These are phyloP conservation scores for Poicephalus gulielmi DNA, from an alignment of 2,113 vertebrate species.

Conservation along the genomic window DNA sequence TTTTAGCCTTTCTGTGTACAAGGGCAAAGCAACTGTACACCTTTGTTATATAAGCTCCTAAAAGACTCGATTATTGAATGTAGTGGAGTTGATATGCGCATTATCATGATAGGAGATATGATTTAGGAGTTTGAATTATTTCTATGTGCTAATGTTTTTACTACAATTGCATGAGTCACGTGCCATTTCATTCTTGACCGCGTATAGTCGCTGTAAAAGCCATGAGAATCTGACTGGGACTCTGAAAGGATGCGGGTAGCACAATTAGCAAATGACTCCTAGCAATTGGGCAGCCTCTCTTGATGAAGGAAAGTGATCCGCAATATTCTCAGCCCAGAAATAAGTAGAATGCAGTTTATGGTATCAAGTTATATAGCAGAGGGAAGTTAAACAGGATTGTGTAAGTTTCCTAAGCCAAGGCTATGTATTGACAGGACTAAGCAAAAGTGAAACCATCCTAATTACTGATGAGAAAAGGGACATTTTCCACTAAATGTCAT, in stretches of 20 bases:
- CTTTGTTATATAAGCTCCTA: not conserved
- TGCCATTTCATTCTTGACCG: not conserved
- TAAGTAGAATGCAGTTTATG: not conserved
- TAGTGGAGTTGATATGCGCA: not conserved
- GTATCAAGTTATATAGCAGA: not conserved
- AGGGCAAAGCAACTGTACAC: not conserved
- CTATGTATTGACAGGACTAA: not conserved
- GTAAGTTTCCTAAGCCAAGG: not conserved
- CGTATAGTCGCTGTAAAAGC: not conserved
- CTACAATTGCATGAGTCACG: not conserved
- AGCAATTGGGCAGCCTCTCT: not conserved
- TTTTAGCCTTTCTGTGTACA: not conserved
- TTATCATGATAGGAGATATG: not conserved
- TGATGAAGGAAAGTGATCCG: not conserved
- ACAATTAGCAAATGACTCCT: not conserved
- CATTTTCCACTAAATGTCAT: constrained; percentile 10
- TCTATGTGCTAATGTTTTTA: not conserved
- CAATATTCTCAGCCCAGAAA: not conserved
- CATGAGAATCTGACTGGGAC: not conserved
- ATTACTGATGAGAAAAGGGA: constrained; percentile 51
- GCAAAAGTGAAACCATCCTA: constrained; percentile 38
- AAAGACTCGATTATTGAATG: not conserved
- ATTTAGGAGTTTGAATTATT: not conserved
- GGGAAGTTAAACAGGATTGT: not conserved
- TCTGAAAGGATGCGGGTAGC: rapidly evolving